Conservation (phyloP, 2,888 invertebrate genomes). For the Chalcosyrphus nemorum region DNA sequence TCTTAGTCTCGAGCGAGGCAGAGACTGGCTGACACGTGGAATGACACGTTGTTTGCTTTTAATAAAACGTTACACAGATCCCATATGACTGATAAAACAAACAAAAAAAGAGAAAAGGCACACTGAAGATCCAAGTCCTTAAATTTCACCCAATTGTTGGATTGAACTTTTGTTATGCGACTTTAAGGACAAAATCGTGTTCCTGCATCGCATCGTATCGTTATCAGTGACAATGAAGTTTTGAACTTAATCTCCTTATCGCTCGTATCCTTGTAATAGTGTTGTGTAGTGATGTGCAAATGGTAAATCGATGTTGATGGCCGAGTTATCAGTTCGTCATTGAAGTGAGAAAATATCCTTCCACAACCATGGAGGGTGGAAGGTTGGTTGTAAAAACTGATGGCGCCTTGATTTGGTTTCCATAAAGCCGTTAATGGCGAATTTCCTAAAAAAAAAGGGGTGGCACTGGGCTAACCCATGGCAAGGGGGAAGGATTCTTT, state of each 20-base stretch:
- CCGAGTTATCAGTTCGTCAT: constrained; percentile 50
- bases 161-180: constrained; percentile 18
- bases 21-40: constrained; percentile 26
- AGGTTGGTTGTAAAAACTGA: constrained; percentile 34
- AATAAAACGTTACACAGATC: constrained; percentile 31
- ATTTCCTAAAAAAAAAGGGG: constrained; percentile 13
- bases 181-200: constrained; percentile 36
- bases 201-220: constrained; percentile 1
- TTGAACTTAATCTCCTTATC: constrained; percentile 14
- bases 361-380: not conserved
- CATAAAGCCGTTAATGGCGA: constrained; percentile 44
- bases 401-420: constrained; percentile 52
- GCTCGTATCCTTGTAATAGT: not conserved
- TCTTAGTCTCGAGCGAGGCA: constrained; percentile 1
- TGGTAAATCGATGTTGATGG: constrained; percentile 40
- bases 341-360: constrained; percentile 15
- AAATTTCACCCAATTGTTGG: constrained; percentile 19
- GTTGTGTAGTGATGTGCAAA: constrained; percentile 33
- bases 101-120: not conserved
- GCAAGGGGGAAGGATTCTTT: not conserved
- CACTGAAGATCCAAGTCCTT: not conserved
- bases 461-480: not conserved
- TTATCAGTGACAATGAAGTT: constrained; percentile 35
- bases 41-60: constrained; percentile 36
- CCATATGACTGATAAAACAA: constrained; percentile 9